Evolutionary conservation across 2,888 invertebrate genomes (phyloP).

Genomic region (Drosophila engyochracea): DNA sequence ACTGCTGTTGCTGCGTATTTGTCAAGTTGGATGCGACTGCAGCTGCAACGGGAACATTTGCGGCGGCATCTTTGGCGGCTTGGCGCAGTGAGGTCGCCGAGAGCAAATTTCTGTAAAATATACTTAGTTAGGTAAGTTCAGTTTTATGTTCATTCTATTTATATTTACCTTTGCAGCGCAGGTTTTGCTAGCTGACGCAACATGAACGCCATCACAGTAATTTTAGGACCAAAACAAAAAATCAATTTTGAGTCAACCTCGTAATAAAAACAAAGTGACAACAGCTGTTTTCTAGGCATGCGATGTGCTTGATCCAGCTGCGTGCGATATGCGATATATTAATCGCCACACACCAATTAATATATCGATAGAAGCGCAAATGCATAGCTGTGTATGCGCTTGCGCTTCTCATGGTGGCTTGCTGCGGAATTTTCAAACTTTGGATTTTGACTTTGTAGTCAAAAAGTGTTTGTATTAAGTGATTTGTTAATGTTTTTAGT

Average conservation of each 20-base stretch:
- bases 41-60: slow-evolving; percentile 13
- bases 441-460: slow-evolving; percentile 55
- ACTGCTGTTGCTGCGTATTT: slow-evolving; percentile 48
- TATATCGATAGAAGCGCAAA: slow-evolving; percentile 21
- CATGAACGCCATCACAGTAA: slow-evolving; percentile 52
- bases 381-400: slow-evolving; percentile 34
- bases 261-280: slow-evolving; percentile 68
- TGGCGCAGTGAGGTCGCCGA: slow-evolving; percentile 30
- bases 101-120: slow-evolving; percentile 39
- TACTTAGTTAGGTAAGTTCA: not conserved
- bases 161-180: slow-evolving; percentile 48
- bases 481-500: slow-evolving; percentile 24
- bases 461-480: slow-evolving; percentile 33
- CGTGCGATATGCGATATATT: not conserved
- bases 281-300: slow-evolving; percentile 52
- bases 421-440: slow-evolving; percentile 50
- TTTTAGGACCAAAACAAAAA: slow-evolving; percentile 2
- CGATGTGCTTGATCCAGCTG: slow-evolving; percentile 7
- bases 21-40: slow-evolving; percentile 29
- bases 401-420: slow-evolving; percentile 50
- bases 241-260: slow-evolving; percentile 51
- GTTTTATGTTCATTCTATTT: not conserved
- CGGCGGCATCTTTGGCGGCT: slow-evolving; percentile 30
- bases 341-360: not conserved
- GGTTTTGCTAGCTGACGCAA: slow-evolving; percentile 56